These are phyloP conservation scores for Rhopalosiphum maidis DNA, from an alignment of 1,140 invertebrate species.

Conservation along the genomic window DNA sequence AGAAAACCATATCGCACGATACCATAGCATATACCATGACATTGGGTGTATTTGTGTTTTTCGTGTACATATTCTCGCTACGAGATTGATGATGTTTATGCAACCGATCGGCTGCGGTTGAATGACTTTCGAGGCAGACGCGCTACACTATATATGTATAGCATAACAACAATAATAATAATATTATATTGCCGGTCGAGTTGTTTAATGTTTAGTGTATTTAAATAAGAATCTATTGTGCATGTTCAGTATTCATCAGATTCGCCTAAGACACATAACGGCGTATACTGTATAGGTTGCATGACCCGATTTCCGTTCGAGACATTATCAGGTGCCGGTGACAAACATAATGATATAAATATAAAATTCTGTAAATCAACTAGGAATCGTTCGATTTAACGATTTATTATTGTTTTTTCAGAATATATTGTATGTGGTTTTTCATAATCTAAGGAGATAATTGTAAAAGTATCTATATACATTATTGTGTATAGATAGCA, in stretches of 20 bases:
- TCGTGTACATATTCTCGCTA: background rate
- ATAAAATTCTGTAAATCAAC: background rate
- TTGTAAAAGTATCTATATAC: background rate
- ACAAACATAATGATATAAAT: background rate
- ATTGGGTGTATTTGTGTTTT: background rate
- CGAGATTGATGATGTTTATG: slow-evolving; percentile 23
- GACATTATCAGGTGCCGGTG: background rate
- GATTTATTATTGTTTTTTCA: background rate
- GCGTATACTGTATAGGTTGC: background rate
- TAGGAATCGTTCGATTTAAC: background rate
- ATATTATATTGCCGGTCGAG: background rate
- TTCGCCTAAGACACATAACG: background rate
- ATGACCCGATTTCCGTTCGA: background rate
- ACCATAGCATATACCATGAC: background rate
- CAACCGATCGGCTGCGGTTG: background rate
- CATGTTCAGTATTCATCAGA: background rate
- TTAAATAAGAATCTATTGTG: background rate
- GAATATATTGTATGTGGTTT: background rate
- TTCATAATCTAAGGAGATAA: background rate
- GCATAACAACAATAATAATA: slow-evolving; percentile 3
- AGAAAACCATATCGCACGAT: background rate
- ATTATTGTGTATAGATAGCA: no score
- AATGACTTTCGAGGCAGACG: background rate
- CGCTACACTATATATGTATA: background rate
- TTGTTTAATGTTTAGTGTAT: background rate